Conservation (phyloP, 2,797 vertebrate species). For the Hemibagrus guttatus region DNA sequence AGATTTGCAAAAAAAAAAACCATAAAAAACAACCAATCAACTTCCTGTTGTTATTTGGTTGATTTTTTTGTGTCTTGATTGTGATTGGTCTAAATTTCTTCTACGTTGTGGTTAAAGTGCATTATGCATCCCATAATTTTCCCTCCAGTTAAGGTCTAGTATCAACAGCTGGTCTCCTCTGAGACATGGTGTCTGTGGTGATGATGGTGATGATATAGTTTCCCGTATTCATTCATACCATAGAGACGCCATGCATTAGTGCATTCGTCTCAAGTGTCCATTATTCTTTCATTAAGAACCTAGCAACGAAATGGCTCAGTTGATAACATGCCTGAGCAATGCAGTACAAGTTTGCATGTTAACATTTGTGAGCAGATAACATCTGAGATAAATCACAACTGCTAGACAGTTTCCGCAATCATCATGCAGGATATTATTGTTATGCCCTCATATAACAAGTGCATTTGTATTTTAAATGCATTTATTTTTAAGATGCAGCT, state of each 20-base stretch:
- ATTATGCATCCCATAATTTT: conserved; percentile 15
- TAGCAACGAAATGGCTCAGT: neutral
- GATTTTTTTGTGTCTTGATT: neutral
- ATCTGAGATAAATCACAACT: neutral
- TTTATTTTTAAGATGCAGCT: neutral
- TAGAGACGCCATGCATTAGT: neutral
- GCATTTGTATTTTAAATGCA: neutral
- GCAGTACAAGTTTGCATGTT: neutral
- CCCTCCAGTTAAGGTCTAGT: neutral
- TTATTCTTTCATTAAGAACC: neutral
- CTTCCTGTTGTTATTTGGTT: conserved; percentile 6
- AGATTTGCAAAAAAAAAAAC: neutral
- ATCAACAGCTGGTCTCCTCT: neutral
- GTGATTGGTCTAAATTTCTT: neutral
- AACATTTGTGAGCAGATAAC: neutral
- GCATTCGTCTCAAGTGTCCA: neutral
- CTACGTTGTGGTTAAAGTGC: neutral
- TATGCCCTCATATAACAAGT: neutral
- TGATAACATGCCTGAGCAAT: neutral
- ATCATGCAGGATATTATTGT: neutral
- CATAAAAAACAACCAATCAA: neutral
- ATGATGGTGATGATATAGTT: neutral
- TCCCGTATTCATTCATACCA: neutral
- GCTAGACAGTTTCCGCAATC: neutral
- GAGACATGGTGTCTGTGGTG: conserved; percentile 2